These are phyloP conservation scores for Mionectes olivaceus DNA, from an alignment of 2,797 vertebrate genomes.

Conservation along the genomic window DNA sequence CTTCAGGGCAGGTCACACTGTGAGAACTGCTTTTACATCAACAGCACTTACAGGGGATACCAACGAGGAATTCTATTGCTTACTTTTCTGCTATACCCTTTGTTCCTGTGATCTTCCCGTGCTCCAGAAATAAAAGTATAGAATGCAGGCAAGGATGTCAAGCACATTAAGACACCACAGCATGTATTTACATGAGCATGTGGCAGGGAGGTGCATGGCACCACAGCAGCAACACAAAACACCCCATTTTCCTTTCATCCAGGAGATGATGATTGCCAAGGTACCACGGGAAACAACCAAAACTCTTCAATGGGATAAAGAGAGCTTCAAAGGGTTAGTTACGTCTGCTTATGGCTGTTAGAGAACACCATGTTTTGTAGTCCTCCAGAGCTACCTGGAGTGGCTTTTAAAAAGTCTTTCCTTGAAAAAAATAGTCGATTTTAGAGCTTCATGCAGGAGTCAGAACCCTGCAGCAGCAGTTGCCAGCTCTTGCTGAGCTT, in stretches of 20 bases:
- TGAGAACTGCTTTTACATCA: neutral
- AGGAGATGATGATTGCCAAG: neutral
- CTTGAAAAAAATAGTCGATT: neutral
- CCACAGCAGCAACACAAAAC: neutral
- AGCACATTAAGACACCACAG: neutral
- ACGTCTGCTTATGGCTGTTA: neutral
- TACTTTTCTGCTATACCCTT: neutral
- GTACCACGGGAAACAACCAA: neutral
- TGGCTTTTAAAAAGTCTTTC: neutral
- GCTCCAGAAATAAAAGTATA: neutral
- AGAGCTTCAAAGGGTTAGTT: neutral
- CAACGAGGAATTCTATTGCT: neutral
- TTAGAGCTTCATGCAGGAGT: neutral
- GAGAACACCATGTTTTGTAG: fast-evolving
- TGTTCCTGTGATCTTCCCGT: neutral
- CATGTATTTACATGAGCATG: neutral
- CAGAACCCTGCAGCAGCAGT: neutral
- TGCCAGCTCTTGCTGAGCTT: neutral
- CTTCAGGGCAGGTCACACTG: neutral
- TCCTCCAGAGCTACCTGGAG: neutral
- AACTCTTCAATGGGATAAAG: neutral
- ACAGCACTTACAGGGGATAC: neutral
- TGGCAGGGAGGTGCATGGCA: neutral
- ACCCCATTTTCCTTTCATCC: neutral
- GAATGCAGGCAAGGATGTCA: neutral